Evolutionary conservation across 2,113 vertebrate species (phyloP).

Genomic region (Ariopsis seemanni): DNA sequence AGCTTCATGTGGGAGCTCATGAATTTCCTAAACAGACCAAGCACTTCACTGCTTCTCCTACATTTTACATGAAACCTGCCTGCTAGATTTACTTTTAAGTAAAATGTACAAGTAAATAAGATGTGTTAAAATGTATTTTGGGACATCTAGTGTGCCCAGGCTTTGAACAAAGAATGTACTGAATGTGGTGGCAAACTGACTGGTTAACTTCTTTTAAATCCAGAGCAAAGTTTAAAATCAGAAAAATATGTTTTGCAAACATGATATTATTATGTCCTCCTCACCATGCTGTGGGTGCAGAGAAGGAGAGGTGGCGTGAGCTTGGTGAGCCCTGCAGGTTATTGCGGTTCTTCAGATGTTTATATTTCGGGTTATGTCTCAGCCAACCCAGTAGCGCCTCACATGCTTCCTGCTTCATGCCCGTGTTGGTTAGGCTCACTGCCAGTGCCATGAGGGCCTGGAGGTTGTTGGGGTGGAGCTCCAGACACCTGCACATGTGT

Average conservation of each 20-base stretch:
- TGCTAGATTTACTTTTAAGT: too few relatives aligned
- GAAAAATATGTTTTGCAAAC: neutral
- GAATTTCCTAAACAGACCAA: too few relatives aligned
- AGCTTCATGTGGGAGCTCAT: too few relatives aligned
- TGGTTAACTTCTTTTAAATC: too few relatives aligned
- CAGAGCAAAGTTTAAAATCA: too few relatives aligned
- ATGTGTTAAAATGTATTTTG: too few relatives aligned
- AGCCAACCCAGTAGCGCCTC: conserved; percentile 90
- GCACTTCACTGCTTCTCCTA: too few relatives aligned
- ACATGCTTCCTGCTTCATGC: conserved; percentile 90
- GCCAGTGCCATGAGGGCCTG: conserved; percentile 92
- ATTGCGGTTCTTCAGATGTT: conserved; percentile 80
- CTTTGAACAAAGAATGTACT: too few relatives aligned
- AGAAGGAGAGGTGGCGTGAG: conserved; percentile 80
- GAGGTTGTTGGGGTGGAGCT: conserved; percentile 94
- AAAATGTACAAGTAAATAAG: too few relatives aligned
- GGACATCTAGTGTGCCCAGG: too few relatives aligned
- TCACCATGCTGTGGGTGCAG: conserved; percentile 52
- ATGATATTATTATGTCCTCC: neutral
- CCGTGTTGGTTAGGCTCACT: conserved; percentile 95
- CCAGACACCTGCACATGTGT: conserved; percentile 83
- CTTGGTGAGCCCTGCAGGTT: conserved; percentile 81
- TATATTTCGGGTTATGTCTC: conserved; percentile 92
- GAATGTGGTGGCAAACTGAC: too few relatives aligned
- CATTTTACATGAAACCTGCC: too few relatives aligned